Evolutionary conservation across 2,888 invertebrate genomes (phyloP), one percentile per base, ranked within the genome.

Genomic region (Dynastes grantii): DNA sequence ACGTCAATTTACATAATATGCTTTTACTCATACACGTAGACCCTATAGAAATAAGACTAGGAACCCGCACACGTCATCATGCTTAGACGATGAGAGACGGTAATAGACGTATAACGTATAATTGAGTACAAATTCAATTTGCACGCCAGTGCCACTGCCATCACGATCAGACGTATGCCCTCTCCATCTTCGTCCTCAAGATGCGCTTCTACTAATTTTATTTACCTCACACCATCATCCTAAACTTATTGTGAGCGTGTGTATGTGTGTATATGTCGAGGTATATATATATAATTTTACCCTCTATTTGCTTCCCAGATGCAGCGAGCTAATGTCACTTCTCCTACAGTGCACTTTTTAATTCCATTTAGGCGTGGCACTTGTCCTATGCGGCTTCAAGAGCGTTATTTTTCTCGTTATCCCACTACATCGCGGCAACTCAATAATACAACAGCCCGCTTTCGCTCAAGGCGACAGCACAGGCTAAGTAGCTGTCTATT

Each of bases 121-220:
- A 58, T 58, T 58, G 55, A 58, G 55, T 58, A 58, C 27, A 58
- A 58, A 58, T 58, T 58, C 27, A 58, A 58, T 58, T 58, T 58
- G 55, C 55, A 58, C 55, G 22, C 16, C 55, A 58, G 22, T 16
- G 22, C 55, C 16, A 58, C 55, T 16, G 22, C 55, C 55, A 58
- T 22, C 22, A 22, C 22, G 8, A 58, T 8, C 55, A 58, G 55
- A 22, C 8, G 22, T 9, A 16, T 53, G 53, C 5, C 13, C n/a
- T 53, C 53, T 2, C 53, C 22, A 58, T 58, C 22, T 16, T 58
- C 55, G 55, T 22, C 55, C 22, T 58, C 4, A 58, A 58, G 55
- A 58, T 58, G 55, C 55, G 55, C 55, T 16, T 22, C 55, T 58
- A 58, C 55, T 58, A 58, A 58, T 58, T 58, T 58, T 22, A 22